Percentiles rank a stretch among this genome's conserved stretches.
These are phyloP conservation scores for Latrodectus geometricus DNA, from an alignment of 1,140 invertebrate genomes.

Conservation along the genomic window DNA sequence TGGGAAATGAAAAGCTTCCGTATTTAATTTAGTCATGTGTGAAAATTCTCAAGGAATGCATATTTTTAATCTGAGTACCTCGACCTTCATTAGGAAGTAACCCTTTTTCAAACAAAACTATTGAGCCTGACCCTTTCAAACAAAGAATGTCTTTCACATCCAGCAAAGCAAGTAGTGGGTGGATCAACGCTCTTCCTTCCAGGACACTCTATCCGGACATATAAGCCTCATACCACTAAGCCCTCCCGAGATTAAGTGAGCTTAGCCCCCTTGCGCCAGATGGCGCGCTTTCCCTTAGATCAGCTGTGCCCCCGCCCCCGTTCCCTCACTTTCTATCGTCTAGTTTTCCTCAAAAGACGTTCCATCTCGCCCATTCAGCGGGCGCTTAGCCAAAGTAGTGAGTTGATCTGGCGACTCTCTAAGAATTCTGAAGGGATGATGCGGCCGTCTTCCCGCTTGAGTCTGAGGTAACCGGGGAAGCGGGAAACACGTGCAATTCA, in stretches of 20 bases:
- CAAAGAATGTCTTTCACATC: background rate
- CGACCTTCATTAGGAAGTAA: too few species aligned
- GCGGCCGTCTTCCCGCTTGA: slow-evolving; percentile 11
- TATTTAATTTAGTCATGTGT: too few species aligned
- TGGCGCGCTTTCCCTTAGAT: slow-evolving; percentile 27
- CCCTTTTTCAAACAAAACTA: too few species aligned
- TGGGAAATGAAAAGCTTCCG: too few species aligned
- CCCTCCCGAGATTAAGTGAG: slow-evolving; percentile 46
- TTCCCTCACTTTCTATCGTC: background rate
- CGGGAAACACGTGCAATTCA: slow-evolving; percentile 30
- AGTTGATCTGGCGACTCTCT: slow-evolving; percentile 3
- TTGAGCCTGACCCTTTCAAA: background rate
- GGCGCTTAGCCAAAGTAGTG: background rate
- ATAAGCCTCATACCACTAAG: slow-evolving; percentile 24
- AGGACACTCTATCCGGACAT: slow-evolving; percentile 29
- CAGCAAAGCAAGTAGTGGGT: slow-evolving; percentile 26
- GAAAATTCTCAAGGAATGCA: too few species aligned
- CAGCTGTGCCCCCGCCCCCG: slow-evolving; percentile 16
- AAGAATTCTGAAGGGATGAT: slow-evolving; percentile 14
- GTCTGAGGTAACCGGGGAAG: slow-evolving; percentile 9
- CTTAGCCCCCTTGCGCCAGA: slow-evolving; percentile 43
- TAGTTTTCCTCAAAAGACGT: slow-evolving; percentile 49
- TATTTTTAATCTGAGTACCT: too few species aligned
- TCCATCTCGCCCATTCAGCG: slow-evolving; percentile 28
- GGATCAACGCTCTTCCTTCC: slow-evolving; percentile 1